These are phyloP conservation scores for Cryptops parisi DNA, from an alignment of 2,888 invertebrate genomes.

Conservation along the genomic window DNA sequence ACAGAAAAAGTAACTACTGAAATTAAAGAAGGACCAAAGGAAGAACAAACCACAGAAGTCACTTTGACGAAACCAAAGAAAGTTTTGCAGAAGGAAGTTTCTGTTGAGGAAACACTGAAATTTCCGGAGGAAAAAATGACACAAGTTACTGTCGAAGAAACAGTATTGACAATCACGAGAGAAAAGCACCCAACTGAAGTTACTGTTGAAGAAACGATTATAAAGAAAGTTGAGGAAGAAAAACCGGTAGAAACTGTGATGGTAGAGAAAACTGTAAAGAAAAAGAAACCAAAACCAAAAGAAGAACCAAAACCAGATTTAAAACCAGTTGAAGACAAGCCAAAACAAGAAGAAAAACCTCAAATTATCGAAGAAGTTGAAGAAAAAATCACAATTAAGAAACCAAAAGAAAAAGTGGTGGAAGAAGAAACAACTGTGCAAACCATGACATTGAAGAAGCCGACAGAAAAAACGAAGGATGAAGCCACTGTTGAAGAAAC, in stretches of 20 bases:
- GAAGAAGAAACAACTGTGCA: slow-evolving; percentile 1
- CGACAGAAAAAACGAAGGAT: background rate
- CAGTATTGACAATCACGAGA: slow-evolving; percentile 6
- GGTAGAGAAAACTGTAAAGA: background rate
- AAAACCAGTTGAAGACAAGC: background rate
- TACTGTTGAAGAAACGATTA: background rate
- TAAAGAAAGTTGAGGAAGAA: slow-evolving; percentile 2
- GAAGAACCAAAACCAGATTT: slow-evolving; percentile 4
- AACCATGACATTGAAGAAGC: slow-evolving; percentile 3
- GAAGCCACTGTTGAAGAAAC: slow-evolving; percentile 8
- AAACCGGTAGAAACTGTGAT: background rate
- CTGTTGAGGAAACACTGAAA: background rate
- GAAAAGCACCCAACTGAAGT: background rate
- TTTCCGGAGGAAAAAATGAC: background rate
- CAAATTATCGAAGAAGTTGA: no score
- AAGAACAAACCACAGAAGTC: no score
- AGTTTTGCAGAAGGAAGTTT: background rate
- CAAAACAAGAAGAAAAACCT: slow-evolving; percentile 1
- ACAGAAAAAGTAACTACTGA: background rate
- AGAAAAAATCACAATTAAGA: background rate
- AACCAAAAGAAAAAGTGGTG: background rate
- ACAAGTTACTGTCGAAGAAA: background rate
- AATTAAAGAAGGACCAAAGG: background rate
- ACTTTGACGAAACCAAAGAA: background rate
- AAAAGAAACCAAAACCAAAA: slow-evolving; percentile 3